Evolutionary conservation across 2,888 invertebrate species (phyloP), one percentile per base, ranked within the genome.

Genomic region (Pseudococcus longispinus): DNA sequence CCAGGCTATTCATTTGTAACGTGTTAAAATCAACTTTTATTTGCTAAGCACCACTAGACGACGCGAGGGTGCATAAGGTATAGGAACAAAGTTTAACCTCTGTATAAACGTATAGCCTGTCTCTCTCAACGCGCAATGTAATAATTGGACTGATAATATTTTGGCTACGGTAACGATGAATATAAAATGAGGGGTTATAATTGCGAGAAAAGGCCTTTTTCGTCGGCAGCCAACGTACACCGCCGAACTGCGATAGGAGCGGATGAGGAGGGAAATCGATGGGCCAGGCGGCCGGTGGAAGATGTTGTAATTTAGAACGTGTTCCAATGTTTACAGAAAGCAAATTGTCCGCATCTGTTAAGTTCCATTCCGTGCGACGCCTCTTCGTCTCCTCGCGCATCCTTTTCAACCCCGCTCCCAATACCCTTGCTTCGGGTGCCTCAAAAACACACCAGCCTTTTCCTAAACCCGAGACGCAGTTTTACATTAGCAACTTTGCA

Each of bases 301-400:
- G 46, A 83, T 42, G 88, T 86, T 87, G 88, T 88, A 88, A 88
- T 88, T 88, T 88, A 88, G 88, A 88, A 88, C 87, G 88, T 88
- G 87, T 84, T 83, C 88, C 87, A 88, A 88, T 88, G 88, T 88
- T 88, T 88, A 88, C 88, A 88, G 87, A 88, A 87, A 88, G 88
- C 88, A 88, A 88, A 88, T 88, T 88, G 88, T 88, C 88, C 88
- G 86, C 88, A 88, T 88, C 88, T 88, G 88, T 88, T 88, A 87
- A 87, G 83, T 87, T 83, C 85, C 85, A 85, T 85, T 85, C 77
- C 77, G 77, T 51, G 85, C 77, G 26, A 23, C 51, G 51, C 83
- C 83, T 23, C 46, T 46, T 42, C 82, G 18, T 46, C 82, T 46
- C 15, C 23, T 32, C 55, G 65, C 84, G 42, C 60, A 26, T 55